Evolutionary conservation across 2,888 invertebrate species (phyloP).

Genomic region (Netelia fuscicornis): DNA sequence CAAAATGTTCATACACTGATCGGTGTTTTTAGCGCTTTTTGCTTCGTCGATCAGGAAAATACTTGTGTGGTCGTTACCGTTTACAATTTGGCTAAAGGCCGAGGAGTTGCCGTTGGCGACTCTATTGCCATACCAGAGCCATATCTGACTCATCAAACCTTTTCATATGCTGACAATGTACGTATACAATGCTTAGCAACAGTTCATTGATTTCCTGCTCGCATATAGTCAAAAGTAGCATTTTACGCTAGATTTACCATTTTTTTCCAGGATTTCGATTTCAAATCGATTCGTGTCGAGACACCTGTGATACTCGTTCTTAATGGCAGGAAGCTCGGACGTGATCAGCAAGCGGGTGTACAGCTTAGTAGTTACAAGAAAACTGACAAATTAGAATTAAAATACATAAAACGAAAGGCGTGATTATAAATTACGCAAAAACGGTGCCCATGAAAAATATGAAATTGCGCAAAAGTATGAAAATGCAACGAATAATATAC

Average conservation of each 20-base stretch:
- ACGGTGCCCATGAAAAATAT: background rate
- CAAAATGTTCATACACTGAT: no score
- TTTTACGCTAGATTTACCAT: slow-evolving; percentile 16
- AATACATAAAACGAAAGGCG: background rate
- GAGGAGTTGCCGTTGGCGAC: slow-evolving; percentile 94
- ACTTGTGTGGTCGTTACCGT: slow-evolving; percentile 91
- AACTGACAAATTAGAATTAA: slow-evolving; percentile 80
- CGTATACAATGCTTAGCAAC: slow-evolving; percentile 73
- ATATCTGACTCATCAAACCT: slow-evolving; percentile 87
- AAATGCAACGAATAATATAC: slow-evolving; percentile 11
- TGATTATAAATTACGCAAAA: background rate
- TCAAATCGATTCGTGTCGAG: slow-evolving; percentile 91
- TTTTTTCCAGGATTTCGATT: slow-evolving; percentile 89
- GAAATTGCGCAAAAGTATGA: slow-evolving; percentile 6
- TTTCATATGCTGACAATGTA: slow-evolving; percentile 87
- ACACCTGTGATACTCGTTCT: slow-evolving; percentile 91
- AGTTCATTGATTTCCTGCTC: slow-evolving; percentile 49
- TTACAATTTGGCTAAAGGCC: slow-evolving; percentile 93
- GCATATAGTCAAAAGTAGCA: slow-evolving; percentile 39
- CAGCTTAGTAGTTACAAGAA: slow-evolving; percentile 89
- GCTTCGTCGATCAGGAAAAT: slow-evolving; percentile 90
- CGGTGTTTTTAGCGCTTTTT: slow-evolving; percentile 89
- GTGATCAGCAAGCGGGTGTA: slow-evolving; percentile 88
- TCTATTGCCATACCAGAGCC: slow-evolving; percentile 93
- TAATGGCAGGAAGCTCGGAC: slow-evolving; percentile 91